Conservation (phyloP, 2,113 vertebrate genomes). For the Mormoops blainvillei region DNA sequence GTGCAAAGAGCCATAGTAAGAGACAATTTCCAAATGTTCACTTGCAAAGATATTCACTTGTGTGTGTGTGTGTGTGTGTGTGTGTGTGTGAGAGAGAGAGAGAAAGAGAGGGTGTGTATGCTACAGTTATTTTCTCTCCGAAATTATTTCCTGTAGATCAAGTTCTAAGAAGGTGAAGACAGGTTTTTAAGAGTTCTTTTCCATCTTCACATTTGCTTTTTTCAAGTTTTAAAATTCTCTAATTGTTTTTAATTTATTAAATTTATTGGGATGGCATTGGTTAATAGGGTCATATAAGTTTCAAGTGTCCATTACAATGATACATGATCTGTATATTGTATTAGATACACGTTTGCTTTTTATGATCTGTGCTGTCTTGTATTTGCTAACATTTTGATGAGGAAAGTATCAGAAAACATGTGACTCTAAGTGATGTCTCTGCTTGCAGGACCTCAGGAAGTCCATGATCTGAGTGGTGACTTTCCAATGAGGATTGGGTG, state of each 20-base stretch:
- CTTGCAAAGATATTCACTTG: not conserved
- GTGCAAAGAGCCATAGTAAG: not conserved
- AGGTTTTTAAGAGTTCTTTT: not conserved
- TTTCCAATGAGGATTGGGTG: not conserved
- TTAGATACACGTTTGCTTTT: not conserved
- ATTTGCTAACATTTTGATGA: not conserved
- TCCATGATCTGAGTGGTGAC: too few relatives aligned
- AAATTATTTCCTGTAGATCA: not conserved
- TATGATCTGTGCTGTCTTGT: not conserved
- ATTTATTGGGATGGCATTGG: too few relatives aligned
- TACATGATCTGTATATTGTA: too few relatives aligned
- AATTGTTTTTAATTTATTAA: too few relatives aligned
- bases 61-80: not conserved
- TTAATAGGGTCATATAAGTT: too few relatives aligned
- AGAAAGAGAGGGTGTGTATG: not conserved
- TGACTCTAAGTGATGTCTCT: not conserved
- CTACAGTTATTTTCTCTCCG: fast-evolving
- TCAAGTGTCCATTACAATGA: too few relatives aligned
- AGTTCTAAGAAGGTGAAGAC: not conserved
- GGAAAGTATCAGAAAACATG: not conserved
- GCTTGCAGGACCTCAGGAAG: not conserved
- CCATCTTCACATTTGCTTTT: not conserved
- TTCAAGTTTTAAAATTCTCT: too few relatives aligned
- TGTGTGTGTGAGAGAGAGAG: not conserved
- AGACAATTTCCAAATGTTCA: not conserved